These are phyloP conservation scores for Brachypodius melanocephalos DNA, from an alignment of 2,113 vertebrate species.

Conservation along the genomic window DNA sequence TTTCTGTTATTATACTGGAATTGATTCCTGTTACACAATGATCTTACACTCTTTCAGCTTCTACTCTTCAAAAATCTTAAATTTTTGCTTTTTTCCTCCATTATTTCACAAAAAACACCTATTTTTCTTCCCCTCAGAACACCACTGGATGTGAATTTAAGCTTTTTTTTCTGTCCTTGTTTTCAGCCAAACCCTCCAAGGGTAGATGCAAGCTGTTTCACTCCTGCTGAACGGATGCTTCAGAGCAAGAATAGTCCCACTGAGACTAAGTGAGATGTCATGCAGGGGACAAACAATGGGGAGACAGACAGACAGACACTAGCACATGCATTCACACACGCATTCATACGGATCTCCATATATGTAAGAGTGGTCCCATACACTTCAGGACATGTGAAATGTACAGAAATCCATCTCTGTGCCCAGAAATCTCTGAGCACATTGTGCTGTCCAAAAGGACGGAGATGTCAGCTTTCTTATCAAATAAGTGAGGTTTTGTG, in stretches of 20 bases:
- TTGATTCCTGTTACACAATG: neutral
- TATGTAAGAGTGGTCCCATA: neutral
- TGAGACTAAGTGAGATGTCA: neutral
- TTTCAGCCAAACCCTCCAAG: neutral
- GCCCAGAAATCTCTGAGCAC: neutral
- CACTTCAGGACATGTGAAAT: neutral
- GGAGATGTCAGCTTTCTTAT: slow-evolving; percentile 11
- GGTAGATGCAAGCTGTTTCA: neutral
- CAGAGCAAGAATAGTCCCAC: neutral
- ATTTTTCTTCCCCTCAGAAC: neutral
- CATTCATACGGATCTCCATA: neutral
- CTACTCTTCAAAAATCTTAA: neutral
- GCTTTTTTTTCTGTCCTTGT: neutral
- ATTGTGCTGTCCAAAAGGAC: rapidly evolving
- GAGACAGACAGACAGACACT: neutral
- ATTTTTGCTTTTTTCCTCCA: neutral
- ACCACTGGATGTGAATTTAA: neutral
- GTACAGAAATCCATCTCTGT: neutral
- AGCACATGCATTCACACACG: rapidly evolving
- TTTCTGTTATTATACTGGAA: neutral
- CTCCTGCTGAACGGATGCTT: neutral
- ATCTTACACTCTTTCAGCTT: neutral
- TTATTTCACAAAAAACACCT: neutral
- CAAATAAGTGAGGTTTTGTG: neutral
- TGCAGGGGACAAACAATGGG: neutral